Evolutionary conservation across 2,113 vertebrate species (phyloP).

Genomic region (Noturus placidus): DNA sequence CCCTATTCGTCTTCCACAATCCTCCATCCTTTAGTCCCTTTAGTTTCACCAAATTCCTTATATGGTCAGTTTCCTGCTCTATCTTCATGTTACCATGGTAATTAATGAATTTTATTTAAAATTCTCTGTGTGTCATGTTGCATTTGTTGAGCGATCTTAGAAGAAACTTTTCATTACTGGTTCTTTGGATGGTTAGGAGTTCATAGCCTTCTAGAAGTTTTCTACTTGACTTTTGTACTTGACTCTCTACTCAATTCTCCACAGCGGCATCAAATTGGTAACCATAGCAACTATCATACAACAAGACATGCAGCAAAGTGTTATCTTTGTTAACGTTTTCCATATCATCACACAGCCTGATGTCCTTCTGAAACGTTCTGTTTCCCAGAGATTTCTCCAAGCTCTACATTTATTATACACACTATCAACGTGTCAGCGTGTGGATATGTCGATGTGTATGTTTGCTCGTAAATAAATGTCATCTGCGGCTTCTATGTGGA

Average conservation of each 20-base stretch:
- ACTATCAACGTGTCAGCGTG: slow-evolving; percentile 9
- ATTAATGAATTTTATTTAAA: not conserved
- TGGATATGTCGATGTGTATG: not conserved
- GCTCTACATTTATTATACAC: slow-evolving; percentile 43
- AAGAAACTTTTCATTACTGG: not conserved
- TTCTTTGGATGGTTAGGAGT: not conserved
- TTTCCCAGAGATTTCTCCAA: slow-evolving; percentile 6
- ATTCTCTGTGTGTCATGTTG: not conserved
- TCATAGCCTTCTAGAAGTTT: not conserved
- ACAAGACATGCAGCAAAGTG: not conserved
- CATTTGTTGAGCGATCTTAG: not conserved
- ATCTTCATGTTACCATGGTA: not conserved
- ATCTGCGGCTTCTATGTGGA: slow-evolving; percentile 39
- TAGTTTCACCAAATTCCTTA: not conserved
- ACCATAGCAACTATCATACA: not conserved
- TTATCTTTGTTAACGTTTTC: not conserved
- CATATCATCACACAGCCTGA: not conserved
- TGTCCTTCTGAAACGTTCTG: not conserved
- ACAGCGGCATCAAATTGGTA: not conserved
- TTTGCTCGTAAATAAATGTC: slow-evolving; percentile 7
- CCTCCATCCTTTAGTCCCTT: not conserved
- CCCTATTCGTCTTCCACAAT: not conserved
- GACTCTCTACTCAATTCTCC: too few relatives aligned
- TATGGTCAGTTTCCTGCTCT: not conserved
- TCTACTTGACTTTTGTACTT: too few relatives aligned